These are phyloP conservation scores for Linnaemya tessellans DNA, from an alignment of 2,888 invertebrate species.

Conservation along the genomic window DNA sequence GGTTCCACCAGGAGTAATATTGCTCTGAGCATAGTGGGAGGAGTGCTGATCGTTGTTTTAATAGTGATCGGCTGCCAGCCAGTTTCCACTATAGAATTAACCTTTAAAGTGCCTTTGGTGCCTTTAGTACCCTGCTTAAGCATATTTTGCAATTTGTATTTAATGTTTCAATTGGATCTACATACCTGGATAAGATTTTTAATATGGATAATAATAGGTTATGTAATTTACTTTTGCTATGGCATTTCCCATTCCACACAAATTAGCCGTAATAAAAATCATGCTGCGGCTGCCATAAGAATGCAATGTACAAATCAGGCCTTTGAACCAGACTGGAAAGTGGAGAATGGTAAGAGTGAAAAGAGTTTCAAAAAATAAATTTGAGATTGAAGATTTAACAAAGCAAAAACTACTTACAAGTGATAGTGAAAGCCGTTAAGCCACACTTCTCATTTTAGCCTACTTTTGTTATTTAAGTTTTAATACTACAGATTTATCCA, in stretches of 20 bases:
- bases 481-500: neutral
- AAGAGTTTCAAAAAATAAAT: slow-evolving; percentile 18
- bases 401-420: neutral
- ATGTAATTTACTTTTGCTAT: slow-evolving; percentile 93
- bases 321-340: slow-evolving; percentile 80
- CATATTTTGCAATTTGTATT: slow-evolving; percentile 93
- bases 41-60: slow-evolving; percentile 85
- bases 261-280: slow-evolving; percentile 80
- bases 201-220: slow-evolving; percentile 93
- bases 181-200: slow-evolving; percentile 95
- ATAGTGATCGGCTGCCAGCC: slow-evolving; percentile 89
- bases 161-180: slow-evolving; percentile 94
- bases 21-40: slow-evolving; percentile 84
- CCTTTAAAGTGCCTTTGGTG: slow-evolving; percentile 93
- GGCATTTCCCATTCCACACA: slow-evolving; percentile 91
- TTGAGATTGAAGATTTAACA: no score
- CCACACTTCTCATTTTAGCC: slow-evolving; percentile 3
- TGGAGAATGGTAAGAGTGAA: slow-evolving; percentile 75
- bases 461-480: neutral
- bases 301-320: slow-evolving; percentile 78
- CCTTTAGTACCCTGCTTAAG: slow-evolving; percentile 93
- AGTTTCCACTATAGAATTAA: slow-evolving; percentile 85
- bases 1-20: slow-evolving; percentile 80
- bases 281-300: slow-evolving; percentile 74
- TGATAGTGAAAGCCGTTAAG: neutral